Conservation (phyloP, 2,113 vertebrate species). For the Carassius carassius region DNA sequence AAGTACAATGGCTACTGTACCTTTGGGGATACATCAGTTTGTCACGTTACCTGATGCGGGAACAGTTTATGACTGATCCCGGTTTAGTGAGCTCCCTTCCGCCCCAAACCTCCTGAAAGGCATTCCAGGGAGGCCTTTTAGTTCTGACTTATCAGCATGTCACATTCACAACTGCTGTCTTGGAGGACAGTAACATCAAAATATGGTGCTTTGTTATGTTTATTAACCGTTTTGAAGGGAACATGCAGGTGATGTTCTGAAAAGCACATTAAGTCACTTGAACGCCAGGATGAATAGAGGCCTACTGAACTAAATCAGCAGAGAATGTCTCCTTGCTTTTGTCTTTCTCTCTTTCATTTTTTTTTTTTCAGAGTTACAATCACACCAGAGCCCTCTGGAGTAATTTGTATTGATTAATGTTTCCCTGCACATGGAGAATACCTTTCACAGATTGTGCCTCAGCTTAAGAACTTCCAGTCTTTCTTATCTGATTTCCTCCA, state of each 20-base stretch:
- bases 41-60: background rate
- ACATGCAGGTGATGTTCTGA: background rate
- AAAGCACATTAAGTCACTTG: conserved; percentile 21
- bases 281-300: conserved; percentile 5
- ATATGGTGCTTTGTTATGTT: conserved; percentile 36
- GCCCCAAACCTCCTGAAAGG: conserved; percentile 23
- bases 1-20: background rate
- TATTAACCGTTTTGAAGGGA: conserved; percentile 39
- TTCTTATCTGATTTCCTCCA: conserved; percentile 26
- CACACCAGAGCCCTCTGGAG: conserved; percentile 25
- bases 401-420: conserved; percentile 51
- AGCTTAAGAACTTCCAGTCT: conserved; percentile 21
- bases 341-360: background rate
- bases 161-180: conserved; percentile 14
- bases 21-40: conserved; percentile 23
- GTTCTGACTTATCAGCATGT: conserved; percentile 18
- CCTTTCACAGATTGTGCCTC: conserved; percentile 13
- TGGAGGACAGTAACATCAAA: conserved; percentile 40
- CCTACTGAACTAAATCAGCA: conserved; percentile 5
- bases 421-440: conserved; percentile 25
- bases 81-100: background rate
- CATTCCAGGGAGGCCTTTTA: background rate
- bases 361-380: conserved; percentile 19
- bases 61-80: background rate
- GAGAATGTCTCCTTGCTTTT: conserved; percentile 23